Percentiles rank a stretch among this genome's conserved stretches.
These are phyloP conservation scores for Oncorhynchus clarkii DNA, from an alignment of 2,113 vertebrate species.

Conservation along the genomic window DNA sequence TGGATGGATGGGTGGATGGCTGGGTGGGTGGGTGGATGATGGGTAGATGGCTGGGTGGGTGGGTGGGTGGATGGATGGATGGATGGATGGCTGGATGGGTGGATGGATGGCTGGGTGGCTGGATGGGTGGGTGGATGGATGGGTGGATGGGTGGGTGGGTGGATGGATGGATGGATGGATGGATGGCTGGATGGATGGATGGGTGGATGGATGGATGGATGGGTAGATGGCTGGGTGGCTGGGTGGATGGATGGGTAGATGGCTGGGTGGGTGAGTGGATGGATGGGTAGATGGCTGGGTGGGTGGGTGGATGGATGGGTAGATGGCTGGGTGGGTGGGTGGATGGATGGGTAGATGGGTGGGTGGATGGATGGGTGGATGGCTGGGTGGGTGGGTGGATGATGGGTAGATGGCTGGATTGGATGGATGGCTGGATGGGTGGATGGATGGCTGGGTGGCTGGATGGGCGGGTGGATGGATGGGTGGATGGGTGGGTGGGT, in stretches of 20 bases:
- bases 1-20: accelerated
- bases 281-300: accelerated
- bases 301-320: accelerated
- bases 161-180: accelerated
- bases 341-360: too few species aligned
- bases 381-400: accelerated
- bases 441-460: accelerated
- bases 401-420: accelerated
- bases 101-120: accelerated
- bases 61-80: accelerated
- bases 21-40: too few species aligned
- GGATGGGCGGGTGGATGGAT: accelerated
- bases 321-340: too few species aligned
- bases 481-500: accelerated
- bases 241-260: accelerated
- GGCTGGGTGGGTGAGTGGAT: accelerated
- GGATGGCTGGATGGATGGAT: too few species aligned
- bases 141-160: accelerated
- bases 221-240: too few species aligned
- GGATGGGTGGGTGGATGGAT: accelerated
- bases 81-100: accelerated
- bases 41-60: too few species aligned
- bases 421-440: accelerated
- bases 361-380: accelerated
- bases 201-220: too few species aligned